Evolutionary conservation across 1,140 invertebrate genomes (phyloP), one percentile per base, ranked within the genome.

Genomic region (Lucilia sericata): DNA sequence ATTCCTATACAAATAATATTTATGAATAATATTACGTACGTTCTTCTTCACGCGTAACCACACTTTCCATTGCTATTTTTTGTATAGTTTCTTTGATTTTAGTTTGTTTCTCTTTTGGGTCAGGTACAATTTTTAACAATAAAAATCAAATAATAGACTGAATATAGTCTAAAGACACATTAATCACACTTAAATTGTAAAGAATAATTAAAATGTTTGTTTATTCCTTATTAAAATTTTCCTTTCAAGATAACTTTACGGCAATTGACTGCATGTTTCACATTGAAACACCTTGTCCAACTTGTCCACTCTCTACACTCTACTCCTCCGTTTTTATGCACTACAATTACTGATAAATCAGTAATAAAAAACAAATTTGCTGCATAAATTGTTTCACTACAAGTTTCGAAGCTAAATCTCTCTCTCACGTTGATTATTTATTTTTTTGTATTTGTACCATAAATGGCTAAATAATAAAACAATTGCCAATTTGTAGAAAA

Each of bases 21-120:
- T 14, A 60, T 60, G 14, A 60, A 17, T 60, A 34, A 17, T 80
- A 80, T 80, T 80, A 80, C 76, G 76, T 80, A 80, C 76, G 76
- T 80, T 80, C 76, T 21, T 80, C 76, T 1, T 80, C 76, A 80
- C 76, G 76, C 42, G 76, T 80, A 21, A 80, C 25, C 47, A 49
- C 76, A 80, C 42, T 80, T 49, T 80, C 76, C 76, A 80, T 80
- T 19, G 25, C 42, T 76, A 2, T 76, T 36, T 75, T 47, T 78
- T 49, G 17, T 19, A 36, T 13, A 80, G 5, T 80, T 80, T 80
- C 42, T 80, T 47, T 36, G 13, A 17, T 34, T 34, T 42, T 13
- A 30, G 51, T n/a, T 34, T 36, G 74, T 10, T 80, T 51, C 25
- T 51, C n/a, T 80, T 25, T 49, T 19, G n/a, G 42, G 47, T 80